Evolutionary conservation across 2,113 vertebrate species (phyloP).

Genomic region (Hucho hucho): DNA sequence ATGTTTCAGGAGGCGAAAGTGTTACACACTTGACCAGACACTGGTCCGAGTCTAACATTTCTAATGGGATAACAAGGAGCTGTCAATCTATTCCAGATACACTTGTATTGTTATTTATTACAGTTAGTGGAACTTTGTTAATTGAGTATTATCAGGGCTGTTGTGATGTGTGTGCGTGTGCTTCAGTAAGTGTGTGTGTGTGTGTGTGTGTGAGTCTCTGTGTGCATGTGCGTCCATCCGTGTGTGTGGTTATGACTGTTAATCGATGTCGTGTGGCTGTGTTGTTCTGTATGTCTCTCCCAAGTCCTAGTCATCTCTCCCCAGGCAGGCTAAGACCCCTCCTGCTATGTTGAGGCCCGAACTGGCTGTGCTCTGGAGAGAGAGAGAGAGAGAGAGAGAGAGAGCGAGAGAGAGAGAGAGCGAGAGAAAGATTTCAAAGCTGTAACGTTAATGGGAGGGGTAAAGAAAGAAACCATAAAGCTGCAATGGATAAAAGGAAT

Average conservation of each 20-base stretch:
- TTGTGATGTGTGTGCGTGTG: no score
- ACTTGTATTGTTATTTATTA: no score
- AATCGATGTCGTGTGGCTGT: background rate
- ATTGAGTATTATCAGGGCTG: slow-evolving; percentile 25
- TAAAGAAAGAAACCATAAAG: slow-evolving; percentile 33
- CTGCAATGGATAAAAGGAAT: slow-evolving; percentile 15
- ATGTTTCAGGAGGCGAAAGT: no score
- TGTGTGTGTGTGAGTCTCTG: no score
- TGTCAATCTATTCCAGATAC: no score
- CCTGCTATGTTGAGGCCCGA: background rate
- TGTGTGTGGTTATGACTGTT: slow-evolving; percentile 12
- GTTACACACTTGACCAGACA: no score
- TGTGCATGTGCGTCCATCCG: no score
- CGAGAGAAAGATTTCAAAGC: slow-evolving; percentile 21
- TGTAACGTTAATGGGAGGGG: slow-evolving; percentile 33
- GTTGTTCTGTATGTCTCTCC: background rate
- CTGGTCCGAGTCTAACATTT: no score
- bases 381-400: background rate
- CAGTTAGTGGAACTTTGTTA: background rate
- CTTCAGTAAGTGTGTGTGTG: no score
- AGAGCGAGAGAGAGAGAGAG: slow-evolving; percentile 8
- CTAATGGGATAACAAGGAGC: no score
- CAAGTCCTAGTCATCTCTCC: background rate
- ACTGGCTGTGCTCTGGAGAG: background rate
- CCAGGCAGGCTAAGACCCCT: background rate